phyloP scores from a whole-genome alignment of 2,888 invertebrate species.

The Volucella inanis region DNA sequence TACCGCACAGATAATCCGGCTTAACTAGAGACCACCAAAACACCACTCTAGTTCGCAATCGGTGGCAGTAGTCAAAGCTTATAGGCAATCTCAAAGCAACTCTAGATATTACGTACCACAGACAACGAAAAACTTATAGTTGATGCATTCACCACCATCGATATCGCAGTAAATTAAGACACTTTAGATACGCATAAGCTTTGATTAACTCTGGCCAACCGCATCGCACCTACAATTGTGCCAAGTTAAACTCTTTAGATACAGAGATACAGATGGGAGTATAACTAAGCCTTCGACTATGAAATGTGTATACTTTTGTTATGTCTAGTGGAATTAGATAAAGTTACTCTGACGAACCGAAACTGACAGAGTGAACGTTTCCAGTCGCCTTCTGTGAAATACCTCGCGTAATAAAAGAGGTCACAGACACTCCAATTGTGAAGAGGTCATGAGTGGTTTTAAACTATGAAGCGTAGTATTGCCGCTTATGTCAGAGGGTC shows the following conservation, averaged over 20 bases:
- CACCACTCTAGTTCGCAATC: slow-evolving; percentile 21
- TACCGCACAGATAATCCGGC: slow-evolving; percentile 18
- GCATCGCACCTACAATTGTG: slow-evolving; percentile 62
- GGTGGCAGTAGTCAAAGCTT: neutral
- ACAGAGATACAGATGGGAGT: slow-evolving; percentile 29
- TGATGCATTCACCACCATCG: slow-evolving; percentile 43
- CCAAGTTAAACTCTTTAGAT: slow-evolving; percentile 25
- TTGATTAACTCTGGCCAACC: slow-evolving; percentile 63
- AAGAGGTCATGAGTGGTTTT: slow-evolving; percentile 47
- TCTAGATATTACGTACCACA: too few species aligned
- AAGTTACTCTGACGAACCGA: slow-evolving; percentile 45
- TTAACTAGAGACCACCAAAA: slow-evolving; percentile 26
- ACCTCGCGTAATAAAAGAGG: slow-evolving; percentile 35
- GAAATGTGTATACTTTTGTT: too few species aligned
- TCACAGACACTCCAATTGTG: slow-evolving; percentile 46
- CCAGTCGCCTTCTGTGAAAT: slow-evolving; percentile 17
- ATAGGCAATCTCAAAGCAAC: too few species aligned
- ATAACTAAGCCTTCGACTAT: neutral
- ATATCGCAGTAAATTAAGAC: slow-evolving; percentile 70
- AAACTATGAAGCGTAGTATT: slow-evolving; percentile 45
- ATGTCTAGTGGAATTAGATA: neutral
- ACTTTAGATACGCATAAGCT: slow-evolving; percentile 71
- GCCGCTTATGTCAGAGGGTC: slow-evolving; percentile 52
- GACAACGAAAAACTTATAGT: slow-evolving; percentile 15
- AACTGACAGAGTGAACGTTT: slow-evolving; percentile 41